A percentile compares a stretch with the other conserved stretches of the same genome.
phyloP scores from a whole-genome alignment of 2,888 invertebrate genomes.

The Megastigmus dorsalis region DNA sequence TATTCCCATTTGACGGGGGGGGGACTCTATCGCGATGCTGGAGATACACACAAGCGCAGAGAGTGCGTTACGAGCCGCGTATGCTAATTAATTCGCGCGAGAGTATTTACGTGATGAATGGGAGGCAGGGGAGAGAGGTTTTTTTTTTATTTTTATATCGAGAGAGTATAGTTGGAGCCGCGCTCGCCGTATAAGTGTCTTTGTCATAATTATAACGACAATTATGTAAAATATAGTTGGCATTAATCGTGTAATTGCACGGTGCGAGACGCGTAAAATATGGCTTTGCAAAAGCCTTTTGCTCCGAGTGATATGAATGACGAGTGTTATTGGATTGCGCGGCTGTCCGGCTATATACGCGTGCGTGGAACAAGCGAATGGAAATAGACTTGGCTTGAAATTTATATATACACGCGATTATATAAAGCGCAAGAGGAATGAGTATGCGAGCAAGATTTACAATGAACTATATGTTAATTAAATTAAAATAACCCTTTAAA shows the following conservation, averaged over 20 bases:
- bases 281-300: constrained; percentile 18
- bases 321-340: constrained; percentile 32
- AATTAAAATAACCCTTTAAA: no score
- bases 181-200: constrained; percentile 46
- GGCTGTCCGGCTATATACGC: background rate
- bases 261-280: constrained; percentile 18
- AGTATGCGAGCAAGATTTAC: no score
- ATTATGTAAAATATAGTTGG: constrained; percentile 49
- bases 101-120: constrained; percentile 14
- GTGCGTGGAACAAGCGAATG: background rate
- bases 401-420: no score
- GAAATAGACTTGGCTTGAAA: constrained; percentile 12
- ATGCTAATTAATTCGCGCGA: constrained; percentile 41
- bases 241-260: constrained; percentile 46
- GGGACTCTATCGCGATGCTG: no score
- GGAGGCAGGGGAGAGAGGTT: no score
- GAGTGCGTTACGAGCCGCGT: background rate
- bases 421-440: no score
- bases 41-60: no score
- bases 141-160: no score
- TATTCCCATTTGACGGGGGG: no score
- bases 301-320: background rate
- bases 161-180: background rate
- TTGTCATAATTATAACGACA: constrained; percentile 48
- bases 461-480: no score